phyloP scores from a whole-genome alignment of 37 sponge, comb jelly and placozoan species.

The Crambe crambe region DNA sequence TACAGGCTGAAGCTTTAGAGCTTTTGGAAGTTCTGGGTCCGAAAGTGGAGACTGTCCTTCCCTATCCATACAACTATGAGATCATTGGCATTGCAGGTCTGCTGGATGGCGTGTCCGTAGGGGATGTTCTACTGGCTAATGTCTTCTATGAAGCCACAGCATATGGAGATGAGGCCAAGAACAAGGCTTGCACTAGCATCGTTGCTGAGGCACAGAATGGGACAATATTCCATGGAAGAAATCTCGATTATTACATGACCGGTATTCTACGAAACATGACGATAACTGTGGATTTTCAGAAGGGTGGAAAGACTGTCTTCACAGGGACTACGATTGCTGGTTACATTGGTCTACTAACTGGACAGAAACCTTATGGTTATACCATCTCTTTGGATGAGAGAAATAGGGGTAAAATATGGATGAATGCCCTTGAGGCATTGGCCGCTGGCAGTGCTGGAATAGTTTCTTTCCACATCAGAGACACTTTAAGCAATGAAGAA shows the following conservation, averaged over 20 bases:
- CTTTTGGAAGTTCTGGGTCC: conserved; percentile 36
- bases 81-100: conserved; percentile 57
- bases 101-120: conserved; percentile 19
- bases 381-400: conserved; percentile 90
- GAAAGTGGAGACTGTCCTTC: conserved; percentile 56
- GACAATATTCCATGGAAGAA: conserved; percentile 82
- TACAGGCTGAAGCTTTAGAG: conserved; percentile 45
- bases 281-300: conserved; percentile 78
- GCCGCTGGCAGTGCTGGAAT: conserved; percentile 28
- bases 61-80: conserved; percentile 75
- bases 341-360: conserved; percentile 84
- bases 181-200: conserved; percentile 85
- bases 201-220: conserved; percentile 77
- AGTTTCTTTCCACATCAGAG: conserved; percentile 48
- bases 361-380: conserved; percentile 63
- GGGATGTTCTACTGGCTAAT: conserved; percentile 66
- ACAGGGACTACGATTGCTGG: conserved; percentile 87
- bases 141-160: conserved; percentile 82
- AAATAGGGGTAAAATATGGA: conserved; percentile 65
- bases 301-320: conserved; percentile 62
- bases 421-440: conserved; percentile 65
- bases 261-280: conserved; percentile 63
- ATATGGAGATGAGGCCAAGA: background rate
- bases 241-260: conserved; percentile 81
- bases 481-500: conserved; percentile 35